These are phyloP conservation scores for Halictus ligatus DNA, from an alignment of 2,888 invertebrate species.

Conservation along the genomic window DNA sequence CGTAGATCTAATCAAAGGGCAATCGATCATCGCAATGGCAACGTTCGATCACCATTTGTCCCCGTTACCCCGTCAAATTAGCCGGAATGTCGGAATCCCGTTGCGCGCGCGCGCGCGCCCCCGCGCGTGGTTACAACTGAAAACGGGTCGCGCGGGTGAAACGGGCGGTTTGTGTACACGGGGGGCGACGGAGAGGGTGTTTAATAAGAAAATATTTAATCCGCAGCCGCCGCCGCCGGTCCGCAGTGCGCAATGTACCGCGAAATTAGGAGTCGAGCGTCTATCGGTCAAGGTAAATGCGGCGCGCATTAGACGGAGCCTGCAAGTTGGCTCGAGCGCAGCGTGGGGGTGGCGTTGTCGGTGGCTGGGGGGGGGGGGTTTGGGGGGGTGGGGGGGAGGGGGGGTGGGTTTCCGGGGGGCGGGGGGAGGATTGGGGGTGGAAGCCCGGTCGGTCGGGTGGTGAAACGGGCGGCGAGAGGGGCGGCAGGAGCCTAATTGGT, in stretches of 20 bases:
- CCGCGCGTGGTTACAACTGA: background rate
- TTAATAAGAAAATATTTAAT: constrained; percentile 66
- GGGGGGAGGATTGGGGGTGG: background rate
- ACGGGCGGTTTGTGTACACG: background rate
- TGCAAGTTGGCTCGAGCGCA: constrained; percentile 60
- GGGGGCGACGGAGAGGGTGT: constrained; percentile 6
- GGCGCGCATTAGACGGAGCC: constrained; percentile 77
- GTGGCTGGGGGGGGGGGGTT: background rate
- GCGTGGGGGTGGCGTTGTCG: constrained; percentile 3
- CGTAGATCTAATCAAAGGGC: constrained; percentile 15
- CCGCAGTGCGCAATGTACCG: constrained; percentile 70
- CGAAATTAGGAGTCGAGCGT: constrained; percentile 74
- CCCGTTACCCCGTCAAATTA: constrained; percentile 19
- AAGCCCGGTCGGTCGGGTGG: background rate
- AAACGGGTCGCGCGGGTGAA: background rate
- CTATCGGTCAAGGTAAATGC: constrained; percentile 83
- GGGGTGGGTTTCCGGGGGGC: background rate
- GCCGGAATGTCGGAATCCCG: constrained; percentile 3
- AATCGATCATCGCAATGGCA: constrained; percentile 20
- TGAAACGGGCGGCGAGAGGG: constrained; percentile 35
- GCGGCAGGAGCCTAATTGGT: constrained; percentile 81
- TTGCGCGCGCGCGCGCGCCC: background rate
- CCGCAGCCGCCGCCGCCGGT: constrained; percentile 54
- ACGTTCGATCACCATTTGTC: constrained; percentile 10
- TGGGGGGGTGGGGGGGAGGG: background rate